A percentile compares a stretch with the other conserved stretches of the same genome.
These are phyloP conservation scores for Thunnus albacares DNA, from an alignment of 2,797 vertebrate genomes.

Conservation along the genomic window DNA sequence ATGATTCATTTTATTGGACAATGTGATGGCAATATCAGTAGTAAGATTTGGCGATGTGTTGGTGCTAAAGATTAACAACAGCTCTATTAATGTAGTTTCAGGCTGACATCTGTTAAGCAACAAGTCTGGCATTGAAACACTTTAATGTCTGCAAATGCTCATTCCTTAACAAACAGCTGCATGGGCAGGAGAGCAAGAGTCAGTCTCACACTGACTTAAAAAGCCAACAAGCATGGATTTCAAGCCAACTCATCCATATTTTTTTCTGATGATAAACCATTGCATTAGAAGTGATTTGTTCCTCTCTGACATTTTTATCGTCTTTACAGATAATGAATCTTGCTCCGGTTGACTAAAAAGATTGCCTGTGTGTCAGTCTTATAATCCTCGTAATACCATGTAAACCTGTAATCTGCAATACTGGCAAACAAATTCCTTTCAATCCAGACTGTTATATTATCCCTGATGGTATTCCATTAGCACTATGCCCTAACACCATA, in stretches of 20 bases:
- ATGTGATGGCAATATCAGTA: not conserved
- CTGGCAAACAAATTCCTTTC: constrained; percentile 39
- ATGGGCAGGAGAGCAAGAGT: not conserved
- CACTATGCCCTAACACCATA: constrained; percentile 18
- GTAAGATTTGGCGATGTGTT: too few relatives aligned
- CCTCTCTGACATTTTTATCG: constrained; percentile 17
- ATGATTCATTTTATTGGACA: not conserved
- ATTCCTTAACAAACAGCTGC: not conserved
- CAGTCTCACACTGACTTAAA: not conserved
- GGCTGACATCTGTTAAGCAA: not conserved
- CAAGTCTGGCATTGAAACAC: not conserved
- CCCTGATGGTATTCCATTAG: constrained; percentile 26
- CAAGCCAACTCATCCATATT: not conserved
- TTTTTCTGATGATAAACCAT: not conserved
- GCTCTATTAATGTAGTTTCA: not conserved
- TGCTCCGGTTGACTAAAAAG: constrained; percentile 19
- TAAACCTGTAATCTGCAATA: constrained; percentile 39
- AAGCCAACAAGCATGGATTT: constrained; percentile 3
- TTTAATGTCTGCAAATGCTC: not conserved
- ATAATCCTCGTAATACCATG: constrained; percentile 22
- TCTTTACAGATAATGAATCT: constrained; percentile 25
- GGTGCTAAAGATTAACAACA: too few relatives aligned
- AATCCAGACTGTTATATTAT: constrained; percentile 20
- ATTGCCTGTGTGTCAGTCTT: constrained; percentile 3
- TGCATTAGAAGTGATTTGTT: constrained; percentile 26